Conservation (phyloP, 1,140 invertebrate genomes). For the Bombus impatiens region DNA sequence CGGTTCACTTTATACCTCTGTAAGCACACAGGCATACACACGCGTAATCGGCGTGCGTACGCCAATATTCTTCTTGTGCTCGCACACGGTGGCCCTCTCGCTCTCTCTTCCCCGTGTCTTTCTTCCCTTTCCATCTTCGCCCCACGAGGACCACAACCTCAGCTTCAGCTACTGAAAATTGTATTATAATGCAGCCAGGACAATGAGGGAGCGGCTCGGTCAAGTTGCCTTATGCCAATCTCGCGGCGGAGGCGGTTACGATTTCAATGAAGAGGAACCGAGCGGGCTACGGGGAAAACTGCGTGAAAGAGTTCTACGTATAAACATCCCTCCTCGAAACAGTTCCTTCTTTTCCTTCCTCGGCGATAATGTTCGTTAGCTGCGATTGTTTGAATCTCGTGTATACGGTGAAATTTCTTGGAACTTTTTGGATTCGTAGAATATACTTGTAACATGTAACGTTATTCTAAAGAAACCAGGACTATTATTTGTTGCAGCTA, state of each 20-base stretch:
- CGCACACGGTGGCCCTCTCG: background rate
- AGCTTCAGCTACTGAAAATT: constrained; percentile 76
- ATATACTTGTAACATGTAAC: background rate
- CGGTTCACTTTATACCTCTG: constrained; percentile 78
- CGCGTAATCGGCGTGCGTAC: constrained; percentile 27
- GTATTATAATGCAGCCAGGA: constrained; percentile 79
- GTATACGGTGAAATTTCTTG: background rate
- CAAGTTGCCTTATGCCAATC: constrained; percentile 82
- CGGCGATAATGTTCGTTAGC: background rate
- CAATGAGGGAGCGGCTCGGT: constrained; percentile 74
- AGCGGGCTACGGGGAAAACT: constrained; percentile 12
- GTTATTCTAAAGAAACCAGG: background rate
- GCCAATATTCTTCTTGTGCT: background rate
- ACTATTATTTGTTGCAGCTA: background rate
- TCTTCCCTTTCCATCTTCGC: constrained; percentile 23
- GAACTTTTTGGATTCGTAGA: background rate
- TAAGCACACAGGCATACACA: constrained; percentile 29
- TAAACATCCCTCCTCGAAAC: background rate
- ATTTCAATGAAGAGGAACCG: constrained; percentile 74
- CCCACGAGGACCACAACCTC: constrained; percentile 48
- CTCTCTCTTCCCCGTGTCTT: background rate
- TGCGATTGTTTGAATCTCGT: background rate
- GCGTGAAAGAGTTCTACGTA: constrained; percentile 3
- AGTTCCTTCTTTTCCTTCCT: background rate
- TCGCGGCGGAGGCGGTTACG: constrained; percentile 75